These are phyloP conservation scores for Lumbricus terrestris DNA, from an alignment of 2,888 invertebrate species.

Conservation along the genomic window DNA sequence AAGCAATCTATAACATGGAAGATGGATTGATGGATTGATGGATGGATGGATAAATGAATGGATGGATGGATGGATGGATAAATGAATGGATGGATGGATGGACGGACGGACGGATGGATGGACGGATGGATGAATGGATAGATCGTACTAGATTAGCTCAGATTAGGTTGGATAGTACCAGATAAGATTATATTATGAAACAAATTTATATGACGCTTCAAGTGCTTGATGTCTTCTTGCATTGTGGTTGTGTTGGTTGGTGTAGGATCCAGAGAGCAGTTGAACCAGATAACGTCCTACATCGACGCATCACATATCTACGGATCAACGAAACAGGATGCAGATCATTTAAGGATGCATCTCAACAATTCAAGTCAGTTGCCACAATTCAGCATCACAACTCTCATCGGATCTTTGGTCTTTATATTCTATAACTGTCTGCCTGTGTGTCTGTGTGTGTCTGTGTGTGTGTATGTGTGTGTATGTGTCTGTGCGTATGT, in stretches of 20 bases:
- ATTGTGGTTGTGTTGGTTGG: background rate
- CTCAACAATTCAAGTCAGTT: background rate
- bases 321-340: slow-evolving; percentile 47
- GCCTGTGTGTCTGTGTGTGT: no score
- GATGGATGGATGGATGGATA: no score
- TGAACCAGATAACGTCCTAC: slow-evolving; percentile 77
- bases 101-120: no score
- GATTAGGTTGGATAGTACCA: background rate
- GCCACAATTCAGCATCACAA: no score
- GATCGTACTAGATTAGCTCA: background rate
- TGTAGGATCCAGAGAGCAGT: slow-evolving; percentile 71
- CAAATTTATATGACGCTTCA: background rate
- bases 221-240: background rate
- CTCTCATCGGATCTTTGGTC: background rate
- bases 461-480: background rate
- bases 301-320: slow-evolving; percentile 73
- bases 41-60: no score
- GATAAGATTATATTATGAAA: background rate
- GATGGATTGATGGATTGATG: no score
- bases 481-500: background rate
- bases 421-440: background rate
- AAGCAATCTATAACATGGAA: background rate
- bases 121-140: no score
- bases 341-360: slow-evolving; percentile 54
- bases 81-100: no score